Evolutionary conservation across 2,888 invertebrate species (phyloP).

Genomic region (Danaus chrysippus): DNA sequence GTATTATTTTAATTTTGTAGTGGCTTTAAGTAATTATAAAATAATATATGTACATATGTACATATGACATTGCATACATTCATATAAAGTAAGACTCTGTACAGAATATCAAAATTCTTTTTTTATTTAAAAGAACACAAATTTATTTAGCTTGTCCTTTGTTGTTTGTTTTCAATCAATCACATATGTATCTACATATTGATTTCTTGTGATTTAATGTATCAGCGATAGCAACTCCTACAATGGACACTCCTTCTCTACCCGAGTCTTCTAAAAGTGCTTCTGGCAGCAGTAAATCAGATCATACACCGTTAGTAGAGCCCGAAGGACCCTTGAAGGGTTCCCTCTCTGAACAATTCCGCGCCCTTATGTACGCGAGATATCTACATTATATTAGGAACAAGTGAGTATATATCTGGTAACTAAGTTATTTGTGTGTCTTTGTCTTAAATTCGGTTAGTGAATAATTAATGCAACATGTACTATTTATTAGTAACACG

Average conservation of each 20-base stretch:
- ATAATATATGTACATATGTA: no score
- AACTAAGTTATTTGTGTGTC: neutral
- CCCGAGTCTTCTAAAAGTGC: conserved; percentile 50
- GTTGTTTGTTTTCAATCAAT: no score
- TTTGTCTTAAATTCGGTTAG: neutral
- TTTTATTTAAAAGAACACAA: no score
- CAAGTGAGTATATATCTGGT: conserved; percentile 47
- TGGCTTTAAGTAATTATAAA: no score
- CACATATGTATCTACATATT: no score
- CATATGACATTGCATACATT: no score
- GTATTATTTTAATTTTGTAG: no score
- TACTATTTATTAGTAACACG: neutral
- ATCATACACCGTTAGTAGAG: conserved; percentile 44
- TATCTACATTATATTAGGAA: conserved; percentile 80
- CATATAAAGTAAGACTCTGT: no score
- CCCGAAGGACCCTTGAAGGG: conserved; percentile 47
- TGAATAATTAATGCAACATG: neutral
- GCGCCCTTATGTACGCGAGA: conserved; percentile 77
- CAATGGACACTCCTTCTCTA: conserved; percentile 25
- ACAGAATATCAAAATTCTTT: no score
- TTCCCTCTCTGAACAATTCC: conserved; percentile 46
- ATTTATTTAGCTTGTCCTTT: no score
- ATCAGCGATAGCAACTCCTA: neutral
- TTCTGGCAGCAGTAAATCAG: conserved; percentile 48
- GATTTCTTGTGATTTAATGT: no score